Evolutionary conservation across 2,797 vertebrate species (phyloP).

Genomic region (Hypotaenidia philippensis): DNA sequence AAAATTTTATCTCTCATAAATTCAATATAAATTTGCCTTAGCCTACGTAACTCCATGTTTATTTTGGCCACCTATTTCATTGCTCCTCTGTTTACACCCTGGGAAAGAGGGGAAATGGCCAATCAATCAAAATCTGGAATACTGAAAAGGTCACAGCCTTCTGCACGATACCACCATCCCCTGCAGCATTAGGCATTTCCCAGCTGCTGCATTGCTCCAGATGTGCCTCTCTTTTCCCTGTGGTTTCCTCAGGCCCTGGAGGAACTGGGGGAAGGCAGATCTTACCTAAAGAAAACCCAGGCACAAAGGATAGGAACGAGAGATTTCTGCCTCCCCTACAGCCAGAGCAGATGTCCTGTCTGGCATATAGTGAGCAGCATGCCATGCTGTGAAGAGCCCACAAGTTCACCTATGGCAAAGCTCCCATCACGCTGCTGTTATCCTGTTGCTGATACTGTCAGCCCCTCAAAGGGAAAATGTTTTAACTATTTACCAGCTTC

Average conservation of each 20-base stretch:
- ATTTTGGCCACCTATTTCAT: conserved; percentile 24
- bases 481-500: neutral
- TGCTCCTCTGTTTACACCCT: neutral
- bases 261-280: neutral
- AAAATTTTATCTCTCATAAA: conserved; percentile 53
- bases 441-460: neutral
- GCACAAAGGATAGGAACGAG: neutral
- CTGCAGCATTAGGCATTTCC: neutral
- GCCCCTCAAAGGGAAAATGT: neutral
- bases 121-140: conserved; percentile 25
- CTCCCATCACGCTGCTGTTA: neutral
- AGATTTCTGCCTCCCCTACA: neutral
- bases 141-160: conserved; percentile 33
- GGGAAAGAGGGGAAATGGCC: neutral
- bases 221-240: neutral
- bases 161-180: neutral
- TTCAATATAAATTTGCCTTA: conserved; percentile 21
- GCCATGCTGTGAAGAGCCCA: neutral
- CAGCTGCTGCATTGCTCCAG: neutral
- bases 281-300: neutral
- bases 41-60: neutral
- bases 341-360: neutral
- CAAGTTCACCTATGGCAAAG: neutral
- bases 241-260: neutral
- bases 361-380: accelerated